Evolutionary conservation across 2,888 invertebrate species (phyloP).

Genomic region (Nephrotoma flavescens): DNA sequence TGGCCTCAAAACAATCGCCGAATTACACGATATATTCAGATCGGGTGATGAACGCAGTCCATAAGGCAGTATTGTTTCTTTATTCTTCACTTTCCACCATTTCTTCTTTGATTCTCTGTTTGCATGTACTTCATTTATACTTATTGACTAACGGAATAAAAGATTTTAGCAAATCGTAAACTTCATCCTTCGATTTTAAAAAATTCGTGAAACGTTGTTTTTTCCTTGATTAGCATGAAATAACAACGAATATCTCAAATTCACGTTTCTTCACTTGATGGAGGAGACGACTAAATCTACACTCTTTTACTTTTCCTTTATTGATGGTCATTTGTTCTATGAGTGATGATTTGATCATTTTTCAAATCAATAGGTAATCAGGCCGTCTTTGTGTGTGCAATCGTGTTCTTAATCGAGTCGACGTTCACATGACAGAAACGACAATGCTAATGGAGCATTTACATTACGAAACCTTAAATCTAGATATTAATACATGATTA

Average conservation of each 20-base stretch:
- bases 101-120: too few species aligned
- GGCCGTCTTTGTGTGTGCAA: background rate
- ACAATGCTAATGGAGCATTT: constrained; percentile 10
- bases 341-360: background rate
- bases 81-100: too few species aligned
- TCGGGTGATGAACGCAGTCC: too few species aligned
- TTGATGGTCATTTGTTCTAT: background rate
- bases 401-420: background rate
- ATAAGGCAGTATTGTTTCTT: too few species aligned
- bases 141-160: too few species aligned
- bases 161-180: background rate
- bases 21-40: too few species aligned
- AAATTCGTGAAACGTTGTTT: background rate
- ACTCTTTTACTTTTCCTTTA: constrained; percentile 10
- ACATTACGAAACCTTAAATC: background rate
- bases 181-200: background rate
- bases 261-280: background rate
- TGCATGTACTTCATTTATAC: too few species aligned
- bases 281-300: constrained; percentile 7
- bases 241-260: constrained; percentile 11
- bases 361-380: background rate
- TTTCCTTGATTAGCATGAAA: constrained; percentile 14
- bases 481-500: too few species aligned
- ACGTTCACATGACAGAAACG: constrained; percentile 11
- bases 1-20: too few species aligned